These are phyloP conservation scores for Falco biarmicus DNA, from an alignment of 2,797 vertebrate species.

Conservation along the genomic window DNA sequence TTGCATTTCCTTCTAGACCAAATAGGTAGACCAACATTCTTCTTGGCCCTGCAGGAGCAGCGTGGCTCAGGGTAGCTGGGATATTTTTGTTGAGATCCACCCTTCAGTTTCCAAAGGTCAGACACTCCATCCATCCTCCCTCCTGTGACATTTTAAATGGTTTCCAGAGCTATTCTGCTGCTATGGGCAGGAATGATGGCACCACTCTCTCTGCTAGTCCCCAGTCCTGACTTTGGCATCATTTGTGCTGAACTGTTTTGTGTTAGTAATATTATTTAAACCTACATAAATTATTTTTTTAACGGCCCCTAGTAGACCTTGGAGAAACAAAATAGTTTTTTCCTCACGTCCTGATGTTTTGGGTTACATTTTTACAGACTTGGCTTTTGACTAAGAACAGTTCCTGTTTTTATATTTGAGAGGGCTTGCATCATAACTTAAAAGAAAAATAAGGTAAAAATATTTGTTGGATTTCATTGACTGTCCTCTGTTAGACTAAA, in stretches of 20 bases:
- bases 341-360: background rate
- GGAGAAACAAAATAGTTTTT: background rate
- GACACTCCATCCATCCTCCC: background rate
- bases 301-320: background rate
- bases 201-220: background rate
- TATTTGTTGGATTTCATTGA: constrained; percentile 45
- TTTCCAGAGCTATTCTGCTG: constrained; percentile 16
- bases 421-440: background rate
- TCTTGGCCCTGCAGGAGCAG: background rate
- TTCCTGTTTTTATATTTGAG: background rate
- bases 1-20: background rate
- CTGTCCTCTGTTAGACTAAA: constrained; percentile 49
- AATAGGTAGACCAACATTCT: background rate
- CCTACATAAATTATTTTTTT: background rate
- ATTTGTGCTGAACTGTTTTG: background rate
- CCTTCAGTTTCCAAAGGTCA: constrained; percentile 23
- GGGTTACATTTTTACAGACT: background rate
- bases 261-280: background rate
- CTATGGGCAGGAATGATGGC: background rate
- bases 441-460: constrained; percentile 5
- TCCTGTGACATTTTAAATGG: constrained; percentile 2
- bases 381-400: background rate
- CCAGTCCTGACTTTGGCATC: background rate
- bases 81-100: background rate
- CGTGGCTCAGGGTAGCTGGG: background rate